Conservation (phyloP, 2,797 vertebrate species). For the Pristis pectinata region DNA sequence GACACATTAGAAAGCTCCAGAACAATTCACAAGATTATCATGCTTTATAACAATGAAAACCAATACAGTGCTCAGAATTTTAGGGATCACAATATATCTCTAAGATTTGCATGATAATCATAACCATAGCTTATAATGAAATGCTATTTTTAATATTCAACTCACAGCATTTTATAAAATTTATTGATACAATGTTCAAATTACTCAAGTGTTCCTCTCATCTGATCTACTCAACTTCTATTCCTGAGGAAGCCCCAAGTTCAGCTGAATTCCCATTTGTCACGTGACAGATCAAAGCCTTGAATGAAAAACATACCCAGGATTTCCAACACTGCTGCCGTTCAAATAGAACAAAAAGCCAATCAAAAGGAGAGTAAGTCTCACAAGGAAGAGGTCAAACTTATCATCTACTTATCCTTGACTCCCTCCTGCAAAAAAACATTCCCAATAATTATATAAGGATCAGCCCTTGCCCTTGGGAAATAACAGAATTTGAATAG, state of each 20-base stretch:
- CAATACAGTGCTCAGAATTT: too few species aligned
- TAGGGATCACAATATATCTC: too few species aligned
- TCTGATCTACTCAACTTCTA: neutral
- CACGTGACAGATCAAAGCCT: neutral
- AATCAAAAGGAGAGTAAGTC: neutral
- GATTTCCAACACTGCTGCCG: neutral
- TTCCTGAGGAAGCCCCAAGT: neutral
- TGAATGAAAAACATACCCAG: neutral
- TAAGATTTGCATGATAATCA: too few species aligned
- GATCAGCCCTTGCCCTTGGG: neutral
- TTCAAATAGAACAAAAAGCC: neutral
- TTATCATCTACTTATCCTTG: neutral
- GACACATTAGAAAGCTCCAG: too few species aligned
- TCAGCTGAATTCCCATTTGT: neutral
- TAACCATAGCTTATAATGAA: neutral
- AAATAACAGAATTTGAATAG: neutral
- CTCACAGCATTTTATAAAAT: neutral
- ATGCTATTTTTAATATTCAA: neutral
- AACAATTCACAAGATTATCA: too few species aligned
- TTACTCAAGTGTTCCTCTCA: neutral
- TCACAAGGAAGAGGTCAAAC: neutral
- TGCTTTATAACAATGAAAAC: too few species aligned
- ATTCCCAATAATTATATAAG: neutral
- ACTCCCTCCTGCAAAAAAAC: neutral
- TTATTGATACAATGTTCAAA: neutral